Conservation (phyloP, 2,888 invertebrate genomes). For the Trachelus tabidus region DNA sequence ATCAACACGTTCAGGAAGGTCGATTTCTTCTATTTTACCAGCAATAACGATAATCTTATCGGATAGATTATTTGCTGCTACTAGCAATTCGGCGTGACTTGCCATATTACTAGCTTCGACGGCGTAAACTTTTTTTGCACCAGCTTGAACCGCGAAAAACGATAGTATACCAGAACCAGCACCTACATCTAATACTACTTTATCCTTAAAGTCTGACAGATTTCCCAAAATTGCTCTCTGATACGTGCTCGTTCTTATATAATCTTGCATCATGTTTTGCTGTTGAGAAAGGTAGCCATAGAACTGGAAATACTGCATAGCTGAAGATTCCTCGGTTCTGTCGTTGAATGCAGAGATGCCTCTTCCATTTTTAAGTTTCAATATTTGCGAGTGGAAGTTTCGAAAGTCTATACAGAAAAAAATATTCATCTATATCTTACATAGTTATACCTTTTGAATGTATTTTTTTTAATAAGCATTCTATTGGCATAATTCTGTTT, state of each 20-base stretch:
- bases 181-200: conserved; percentile 96
- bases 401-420: conserved; percentile 72
- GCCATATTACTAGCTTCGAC: conserved; percentile 99
- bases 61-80: conserved; percentile 88
- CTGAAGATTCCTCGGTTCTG: conserved; percentile 97
- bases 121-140: conserved; percentile 95
- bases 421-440: not conserved
- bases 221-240: conserved; percentile 97
- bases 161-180: conserved; percentile 98
- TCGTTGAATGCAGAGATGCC: conserved; percentile 90
- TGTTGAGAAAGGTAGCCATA: conserved; percentile 99
- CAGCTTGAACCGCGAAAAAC: conserved; percentile 98
- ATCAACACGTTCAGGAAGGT: conserved; percentile 94
- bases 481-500: conserved; percentile 7
- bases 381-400: conserved; percentile 79
- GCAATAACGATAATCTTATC: conserved; percentile 93
- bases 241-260: conserved; percentile 97
- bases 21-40: conserved; percentile 98
- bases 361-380: conserved; percentile 79
- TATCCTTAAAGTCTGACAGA: conserved; percentile 90
- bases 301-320: conserved; percentile 99
- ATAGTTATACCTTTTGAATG: not conserved
- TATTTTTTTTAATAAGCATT: not conserved
- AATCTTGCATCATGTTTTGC: conserved; percentile 99
- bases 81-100: conserved; percentile 91